Percentiles rank a stretch among this genome's conserved stretches.
These are phyloP conservation scores for Forpus xanthops DNA, from an alignment of 2,797 vertebrate species.

Conservation along the genomic window DNA sequence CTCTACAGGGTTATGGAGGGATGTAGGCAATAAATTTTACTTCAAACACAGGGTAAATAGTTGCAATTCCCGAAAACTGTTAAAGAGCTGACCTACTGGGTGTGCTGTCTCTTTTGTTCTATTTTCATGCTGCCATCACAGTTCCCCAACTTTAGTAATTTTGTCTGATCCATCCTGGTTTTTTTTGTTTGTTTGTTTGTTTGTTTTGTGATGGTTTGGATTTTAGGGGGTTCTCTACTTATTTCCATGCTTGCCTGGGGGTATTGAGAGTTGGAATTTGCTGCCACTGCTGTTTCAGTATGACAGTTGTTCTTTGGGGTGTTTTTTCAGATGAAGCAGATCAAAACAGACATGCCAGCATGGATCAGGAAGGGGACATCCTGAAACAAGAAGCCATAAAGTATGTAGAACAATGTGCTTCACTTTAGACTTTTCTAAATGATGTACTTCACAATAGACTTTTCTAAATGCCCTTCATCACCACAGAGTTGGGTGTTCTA, in stretches of 20 bases:
- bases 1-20: not conserved
- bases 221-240: not conserved
- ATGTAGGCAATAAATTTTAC: not conserved
- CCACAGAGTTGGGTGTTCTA: not conserved
- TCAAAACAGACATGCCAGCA: not conserved
- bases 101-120: not conserved
- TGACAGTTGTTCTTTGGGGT: not conserved
- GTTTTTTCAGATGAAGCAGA: not conserved
- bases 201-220: not conserved
- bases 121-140: not conserved
- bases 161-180: not conserved
- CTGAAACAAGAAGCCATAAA: constrained; percentile 27
- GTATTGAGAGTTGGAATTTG: not conserved
- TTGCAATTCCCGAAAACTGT: not conserved
- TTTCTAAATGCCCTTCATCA: constrained; percentile 11
- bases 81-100: not conserved
- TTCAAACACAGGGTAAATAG: not conserved
- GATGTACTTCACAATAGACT: not conserved
- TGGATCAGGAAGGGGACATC: not conserved
- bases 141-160: not conserved
- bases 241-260: not conserved
- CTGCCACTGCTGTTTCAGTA: not conserved
- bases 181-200: no score
- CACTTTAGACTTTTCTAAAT: not conserved
- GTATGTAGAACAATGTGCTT: constrained; percentile 30